phyloP scores from a whole-genome alignment of 2,888 invertebrate genomes.

The Hyles lineata region DNA sequence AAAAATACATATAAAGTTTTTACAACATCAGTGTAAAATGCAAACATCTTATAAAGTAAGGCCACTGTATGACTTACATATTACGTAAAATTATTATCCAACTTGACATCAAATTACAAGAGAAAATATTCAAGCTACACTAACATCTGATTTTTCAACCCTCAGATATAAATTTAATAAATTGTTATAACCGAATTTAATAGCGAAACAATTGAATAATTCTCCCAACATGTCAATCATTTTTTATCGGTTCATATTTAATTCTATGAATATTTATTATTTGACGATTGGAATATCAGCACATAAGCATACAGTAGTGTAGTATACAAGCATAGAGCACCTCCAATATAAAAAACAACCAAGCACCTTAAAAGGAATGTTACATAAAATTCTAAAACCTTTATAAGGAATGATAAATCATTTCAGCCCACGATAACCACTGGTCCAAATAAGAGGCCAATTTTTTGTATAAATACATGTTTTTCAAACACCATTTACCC shows the following conservation, averaged over 20 bases:
- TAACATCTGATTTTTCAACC: neutral
- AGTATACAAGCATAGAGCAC: too few relatives aligned
- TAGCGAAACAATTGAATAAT: too few relatives aligned
- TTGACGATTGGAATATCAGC: too few relatives aligned
- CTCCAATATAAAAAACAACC: neutral
- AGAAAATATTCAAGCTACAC: neutral
- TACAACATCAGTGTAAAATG: neutral
- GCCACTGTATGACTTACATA: neutral
- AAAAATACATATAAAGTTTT: slow-evolving; percentile 6
- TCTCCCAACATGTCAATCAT: too few relatives aligned
- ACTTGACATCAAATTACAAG: neutral
- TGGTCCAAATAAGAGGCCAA: neutral
- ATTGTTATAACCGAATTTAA: neutral
- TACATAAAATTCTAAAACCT: neutral
- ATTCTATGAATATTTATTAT: too few relatives aligned
- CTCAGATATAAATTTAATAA: neutral
- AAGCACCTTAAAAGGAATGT: slow-evolving; percentile 3
- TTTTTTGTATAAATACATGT: too few relatives aligned
- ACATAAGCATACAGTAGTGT: too few relatives aligned
- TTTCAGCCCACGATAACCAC: neutral
- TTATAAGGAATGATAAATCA: neutral
- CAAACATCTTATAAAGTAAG: neutral
- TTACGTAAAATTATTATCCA: neutral
- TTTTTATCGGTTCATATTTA: too few relatives aligned
- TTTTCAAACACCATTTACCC: neutral